Evolutionary conservation across 23 tunicate genomes (phyloP).

Genomic region (Ciona savignyi): DNA sequence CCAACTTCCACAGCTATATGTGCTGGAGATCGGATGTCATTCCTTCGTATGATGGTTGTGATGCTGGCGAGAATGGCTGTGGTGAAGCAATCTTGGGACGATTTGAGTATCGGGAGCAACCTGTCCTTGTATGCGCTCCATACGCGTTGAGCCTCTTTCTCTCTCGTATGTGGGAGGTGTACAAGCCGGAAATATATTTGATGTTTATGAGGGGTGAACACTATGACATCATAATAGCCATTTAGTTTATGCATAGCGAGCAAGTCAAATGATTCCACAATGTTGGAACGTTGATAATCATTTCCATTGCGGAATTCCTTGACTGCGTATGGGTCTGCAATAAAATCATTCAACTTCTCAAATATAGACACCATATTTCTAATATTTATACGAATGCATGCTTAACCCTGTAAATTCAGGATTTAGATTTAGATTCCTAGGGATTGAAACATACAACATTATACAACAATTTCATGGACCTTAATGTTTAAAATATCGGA

Average conservation of each 20-base stretch:
- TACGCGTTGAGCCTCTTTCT: conserved; percentile 26
- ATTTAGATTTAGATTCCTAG: too few species aligned
- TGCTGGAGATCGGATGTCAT: conserved; percentile 57
- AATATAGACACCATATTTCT: background rate
- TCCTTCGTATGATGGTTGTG: conserved; percentile 29
- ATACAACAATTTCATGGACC: too few species aligned
- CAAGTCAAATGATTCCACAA: conserved; percentile 3
- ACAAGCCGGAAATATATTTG: conserved; percentile 15
- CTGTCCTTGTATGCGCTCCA: conserved; percentile 11
- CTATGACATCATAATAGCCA: conserved; percentile 17
- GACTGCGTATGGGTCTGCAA: conserved; percentile 30
- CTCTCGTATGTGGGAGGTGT: conserved; percentile 26
- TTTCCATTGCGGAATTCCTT: conserved; percentile 2
- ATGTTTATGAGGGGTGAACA: background rate
- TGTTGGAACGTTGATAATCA: conserved; percentile 7
- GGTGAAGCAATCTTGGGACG: background rate
- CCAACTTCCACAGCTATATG: conserved; percentile 92
- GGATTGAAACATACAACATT: too few species aligned
- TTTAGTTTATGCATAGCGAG: conserved; percentile 18
- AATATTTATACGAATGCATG: too few species aligned
- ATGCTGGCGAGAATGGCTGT: conserved; percentile 6
- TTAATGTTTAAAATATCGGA: too few species aligned
- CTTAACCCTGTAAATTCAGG: too few species aligned
- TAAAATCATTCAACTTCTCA: conserved; percentile 19
- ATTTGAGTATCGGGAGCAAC: conserved; percentile 10